Evolutionary conservation across 2,797 vertebrate species (phyloP), one percentile per base, ranked within the genome.

Genomic region (Salarias fasciatus): DNA sequence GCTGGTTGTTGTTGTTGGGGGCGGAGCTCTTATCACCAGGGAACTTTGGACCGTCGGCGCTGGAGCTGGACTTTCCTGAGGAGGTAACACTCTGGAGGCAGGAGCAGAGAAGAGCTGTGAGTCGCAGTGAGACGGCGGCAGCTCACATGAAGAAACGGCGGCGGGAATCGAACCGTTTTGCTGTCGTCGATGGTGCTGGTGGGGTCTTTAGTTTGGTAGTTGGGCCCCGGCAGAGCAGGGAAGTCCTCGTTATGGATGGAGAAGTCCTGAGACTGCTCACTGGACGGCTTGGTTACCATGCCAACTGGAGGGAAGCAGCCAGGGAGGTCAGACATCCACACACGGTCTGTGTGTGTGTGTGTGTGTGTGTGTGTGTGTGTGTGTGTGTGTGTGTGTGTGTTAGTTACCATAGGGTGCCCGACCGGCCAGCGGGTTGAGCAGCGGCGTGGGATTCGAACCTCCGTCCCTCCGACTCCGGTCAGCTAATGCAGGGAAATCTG

Each of bases 281-380:
- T 97, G 92, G 96, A 96, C 91, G 96, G 96, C 92, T 99, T 98
- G 92, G 97, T 99, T 92, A 99, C 97, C 97, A 99, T 99, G 86
- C 97, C 97, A 88, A 98, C 97, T 99, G 66, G 44, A 36, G 35
- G 56, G 1, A 37, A 24, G 18, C n/a, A n/a, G n/a, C n/a, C n/a
- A n/a, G n/a, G n/a, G n/a, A n/a, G n/a, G n/a, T n/a, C n/a, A n/a
- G n/a, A n/a, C n/a, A n/a, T n/a, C n/a, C n/a, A n/a, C n/a, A n/a
- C n/a, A n/a, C n/a, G n/a, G n/a, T n/a, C n/a, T n/a, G 18, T 24
- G 18, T 24, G 6, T 42, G 8, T 18, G 8, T 15, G 4, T 44
- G 3, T 18, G 41, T 43, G 41, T 43, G n/a, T 42, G n/a, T n/a
- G 2, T 42, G 41, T 15, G 13, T 15, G 8, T 13, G n/a, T 13